Evolutionary conservation across 2,888 invertebrate genomes (phyloP), one percentile per base, ranked within the genome.

Genomic region (Sinelater perroti): DNA sequence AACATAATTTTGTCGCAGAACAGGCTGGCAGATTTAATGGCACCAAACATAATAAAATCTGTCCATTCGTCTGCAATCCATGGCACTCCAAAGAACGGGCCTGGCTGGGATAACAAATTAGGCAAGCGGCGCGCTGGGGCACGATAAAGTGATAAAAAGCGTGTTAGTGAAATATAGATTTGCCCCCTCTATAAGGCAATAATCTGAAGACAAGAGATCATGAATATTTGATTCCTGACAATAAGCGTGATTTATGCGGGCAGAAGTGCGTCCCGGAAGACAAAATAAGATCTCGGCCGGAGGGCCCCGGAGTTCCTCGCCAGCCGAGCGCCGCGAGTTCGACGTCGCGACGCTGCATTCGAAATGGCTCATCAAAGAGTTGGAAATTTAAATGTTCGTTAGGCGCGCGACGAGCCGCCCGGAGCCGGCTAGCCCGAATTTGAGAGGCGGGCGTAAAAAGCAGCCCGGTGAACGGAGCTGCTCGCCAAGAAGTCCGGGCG

Each of bases 231-330:
- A 65, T 60, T 60, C 44, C 45, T 44, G 56, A 40, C 61, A 59
- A 61, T 65, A 62, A 56, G 51, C 33, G 40, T 62, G 64, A 64
- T 64, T 64, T 62, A 62, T 61, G 56, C 55, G 36, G 31, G 20
- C 20, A 20, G 30, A 56, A 61, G 47, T 59, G 45, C 50, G 35
- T 52, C 46, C 26, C 38, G 35, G 33, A 51, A 46, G 46, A 57
- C 52, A 57, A 57, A n/a, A 57, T 57, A 31, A 57, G 52, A 51
- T 45, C 44, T 33, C 51, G 49, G 49, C 17, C 36, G n/a, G n/a
- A n/a, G n/a, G n/a, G n/a, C n/a, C n/a, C n/a, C n/a, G n/a, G n/a
- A n/a, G n/a, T n/a, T n/a, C n/a, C n/a, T n/a, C n/a, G n/a, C n/a
- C n/a, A n/a, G n/a, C n/a, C n/a, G n/a, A n/a, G n/a, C n/a, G n/a